These are phyloP conservation scores for Euzetes globulus DNA, from an alignment of 2,888 invertebrate species.

Conservation along the genomic window DNA sequence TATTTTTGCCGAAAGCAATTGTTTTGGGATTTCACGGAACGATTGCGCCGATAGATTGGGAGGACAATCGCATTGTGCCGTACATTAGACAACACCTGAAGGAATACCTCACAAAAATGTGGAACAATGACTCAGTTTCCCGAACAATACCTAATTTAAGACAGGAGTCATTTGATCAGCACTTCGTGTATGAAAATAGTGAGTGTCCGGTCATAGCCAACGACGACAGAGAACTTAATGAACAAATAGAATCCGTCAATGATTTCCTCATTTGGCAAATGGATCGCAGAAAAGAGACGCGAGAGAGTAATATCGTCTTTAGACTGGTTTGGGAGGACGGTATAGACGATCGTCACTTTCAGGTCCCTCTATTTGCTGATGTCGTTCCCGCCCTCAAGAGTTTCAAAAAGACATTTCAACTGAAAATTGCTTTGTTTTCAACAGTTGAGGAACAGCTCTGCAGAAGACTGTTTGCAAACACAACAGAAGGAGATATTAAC, in stretches of 20 bases:
- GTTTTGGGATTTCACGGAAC: slow-evolving; percentile 8
- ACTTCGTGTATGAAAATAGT: not conserved
- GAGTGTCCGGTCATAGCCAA: not conserved
- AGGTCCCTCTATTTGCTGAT: not conserved
- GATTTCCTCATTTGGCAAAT: not conserved
- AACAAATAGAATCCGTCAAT: not conserved
- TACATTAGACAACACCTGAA: not conserved
- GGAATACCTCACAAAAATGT: not conserved
- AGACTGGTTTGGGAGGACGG: not conserved
- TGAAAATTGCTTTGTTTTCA: not conserved
- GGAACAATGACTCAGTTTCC: not conserved
- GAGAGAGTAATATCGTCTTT: not conserved
- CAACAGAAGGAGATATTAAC: not conserved
- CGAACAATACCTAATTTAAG: not conserved
- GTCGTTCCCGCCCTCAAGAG: not conserved
- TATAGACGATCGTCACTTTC: not conserved
- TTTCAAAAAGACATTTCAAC: not conserved
- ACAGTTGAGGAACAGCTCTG: not conserved
- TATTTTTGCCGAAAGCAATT: slow-evolving; percentile 11
- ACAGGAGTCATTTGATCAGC: slow-evolving; percentile 4
- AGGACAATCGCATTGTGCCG: not conserved
- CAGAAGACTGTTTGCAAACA: not conserved
- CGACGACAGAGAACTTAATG: not conserved
- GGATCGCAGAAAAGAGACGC: not conserved
- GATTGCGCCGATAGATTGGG: not conserved